Base-by-base conservation (phyloP, 2,113 vertebrate species). In the Hystrix brachyura region DNA sequence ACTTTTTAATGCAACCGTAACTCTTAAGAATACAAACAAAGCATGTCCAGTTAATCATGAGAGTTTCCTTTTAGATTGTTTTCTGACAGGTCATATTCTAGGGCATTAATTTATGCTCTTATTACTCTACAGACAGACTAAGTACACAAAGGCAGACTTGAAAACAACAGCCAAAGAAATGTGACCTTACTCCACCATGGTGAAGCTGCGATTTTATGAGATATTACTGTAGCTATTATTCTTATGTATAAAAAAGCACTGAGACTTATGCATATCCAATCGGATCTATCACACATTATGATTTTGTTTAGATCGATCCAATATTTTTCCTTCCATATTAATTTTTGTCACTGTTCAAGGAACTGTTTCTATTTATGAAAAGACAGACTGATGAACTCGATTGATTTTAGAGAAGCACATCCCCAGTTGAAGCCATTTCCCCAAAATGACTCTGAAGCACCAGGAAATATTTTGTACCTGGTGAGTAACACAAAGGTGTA, bases 1-100 rank as follows among this genome's bases (percentile, higher is more conserved):
- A 87, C n/a, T 90, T 92, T 95, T 91, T 81, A 95, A 94, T 84
- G 43, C 97, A 98, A 85, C 59, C 55, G 53, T 88, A 94, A 78
- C 55, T 78, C n/a, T 82, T 94, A 95, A 92, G 97, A 90, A 90
- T 79, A 92, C 74, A 93, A 87, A 81, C 46, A 80, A 90, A 55
- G 43, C 55, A 79, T 14, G 19, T 81, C 71, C 71, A 89, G 60
- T 95, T 87, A 90, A 90, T 94, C 93, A 93, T 13, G 21, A 7
- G 34, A 29, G 15, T 94, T 81, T 96, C 87, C 53, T 74, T 69
- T 34, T 29, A 87, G 62, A 72, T 60, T 57, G 38, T 67, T 94
- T 93, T 95, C 67, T 59, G 93, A 72, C 65, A 91, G 83, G 46
- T 51, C 67, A 34, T 90, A 93, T 91, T 94, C 89, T 65, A 55